Evolutionary conservation across 2,797 vertebrate genomes (phyloP).

Genomic region (Triplophysa yarkandensis): DNA sequence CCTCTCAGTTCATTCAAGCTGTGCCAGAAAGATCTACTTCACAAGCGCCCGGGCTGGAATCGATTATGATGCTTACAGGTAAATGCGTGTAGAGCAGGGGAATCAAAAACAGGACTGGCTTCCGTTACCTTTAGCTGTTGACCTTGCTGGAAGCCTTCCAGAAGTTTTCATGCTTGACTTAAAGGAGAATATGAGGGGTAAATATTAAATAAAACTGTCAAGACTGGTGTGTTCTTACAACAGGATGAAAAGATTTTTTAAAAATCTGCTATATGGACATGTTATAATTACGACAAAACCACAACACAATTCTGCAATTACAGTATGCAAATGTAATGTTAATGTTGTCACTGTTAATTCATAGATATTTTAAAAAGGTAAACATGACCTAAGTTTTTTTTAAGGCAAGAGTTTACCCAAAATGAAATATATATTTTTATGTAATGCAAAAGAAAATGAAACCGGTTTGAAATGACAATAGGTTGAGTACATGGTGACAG

Average conservation of each 20-base stretch:
- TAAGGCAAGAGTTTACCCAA: no score
- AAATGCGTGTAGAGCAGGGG: slow-evolving; percentile 9
- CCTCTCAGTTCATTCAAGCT: slow-evolving; percentile 25
- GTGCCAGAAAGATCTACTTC: slow-evolving; percentile 21
- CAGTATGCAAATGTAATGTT: neutral
- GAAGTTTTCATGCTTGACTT: neutral
- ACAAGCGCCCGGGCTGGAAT: slow-evolving; percentile 6
- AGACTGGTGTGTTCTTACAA: slow-evolving; percentile 2
- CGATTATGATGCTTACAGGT: slow-evolving; percentile 27
- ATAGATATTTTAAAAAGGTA: no score
- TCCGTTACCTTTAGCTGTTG: slow-evolving; percentile 36
- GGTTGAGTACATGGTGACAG: no score
- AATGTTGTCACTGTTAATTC: no score
- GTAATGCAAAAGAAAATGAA: no score
- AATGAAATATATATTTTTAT: no score
- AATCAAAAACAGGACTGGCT: slow-evolving; percentile 34
- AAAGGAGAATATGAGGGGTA: neutral
- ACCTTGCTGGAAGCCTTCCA: slow-evolving; percentile 39
- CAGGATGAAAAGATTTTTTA: neutral
- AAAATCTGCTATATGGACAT: neutral
- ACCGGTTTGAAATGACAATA: no score
- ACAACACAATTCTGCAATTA: neutral
- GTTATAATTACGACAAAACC: neutral
- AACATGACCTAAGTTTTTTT: no score
- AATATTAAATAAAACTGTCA: slow-evolving; percentile 20